phyloP scores from a whole-genome alignment of 2,888 invertebrate genomes.

The Zaprionus lineosus region DNA sequence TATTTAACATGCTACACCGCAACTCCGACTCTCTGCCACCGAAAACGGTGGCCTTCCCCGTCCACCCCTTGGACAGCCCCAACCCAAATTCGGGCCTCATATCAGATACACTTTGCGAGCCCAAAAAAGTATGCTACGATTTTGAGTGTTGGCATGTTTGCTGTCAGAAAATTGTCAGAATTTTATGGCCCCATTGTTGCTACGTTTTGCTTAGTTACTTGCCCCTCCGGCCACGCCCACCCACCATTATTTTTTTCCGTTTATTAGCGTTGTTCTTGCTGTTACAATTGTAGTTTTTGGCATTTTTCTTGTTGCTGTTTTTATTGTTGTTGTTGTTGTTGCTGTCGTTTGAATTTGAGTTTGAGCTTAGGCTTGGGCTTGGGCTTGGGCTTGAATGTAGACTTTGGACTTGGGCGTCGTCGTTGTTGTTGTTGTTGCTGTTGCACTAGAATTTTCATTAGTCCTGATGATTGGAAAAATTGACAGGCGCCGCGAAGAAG shows the following conservation, averaged over 20 bases:
- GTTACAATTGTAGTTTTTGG: constrained; percentile 20
- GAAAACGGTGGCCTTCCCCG: too few species aligned
- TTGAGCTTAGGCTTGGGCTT: too few species aligned
- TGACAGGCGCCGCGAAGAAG: constrained; percentile 67
- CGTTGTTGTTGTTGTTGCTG: constrained; percentile 21
- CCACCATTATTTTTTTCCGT: neutral
- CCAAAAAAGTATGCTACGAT: constrained; percentile 59
- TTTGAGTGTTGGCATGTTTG: constrained; percentile 78
- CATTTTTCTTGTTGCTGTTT: constrained; percentile 19
- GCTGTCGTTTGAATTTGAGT: neutral
- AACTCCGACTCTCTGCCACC: constrained; percentile 61
- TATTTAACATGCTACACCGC: constrained; percentile 78
- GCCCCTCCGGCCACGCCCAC: neutral
- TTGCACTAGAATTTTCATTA: constrained; percentile 66
- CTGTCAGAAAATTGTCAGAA: constrained; percentile 79
- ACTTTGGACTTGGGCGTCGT: too few species aligned
- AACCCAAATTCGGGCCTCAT: neutral
- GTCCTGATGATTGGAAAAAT: constrained; percentile 73
- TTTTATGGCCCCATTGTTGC: constrained; percentile 60
- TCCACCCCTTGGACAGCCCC: neutral
- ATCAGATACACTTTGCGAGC: neutral
- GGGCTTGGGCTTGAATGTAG: too few species aligned
- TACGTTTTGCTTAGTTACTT: constrained; percentile 20
- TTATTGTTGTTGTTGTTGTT: constrained; percentile 5
- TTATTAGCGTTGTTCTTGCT: constrained; percentile 5